Base-by-base conservation (phyloP, 2,797 vertebrate genomes). In the Meda fulgida region DNA sequence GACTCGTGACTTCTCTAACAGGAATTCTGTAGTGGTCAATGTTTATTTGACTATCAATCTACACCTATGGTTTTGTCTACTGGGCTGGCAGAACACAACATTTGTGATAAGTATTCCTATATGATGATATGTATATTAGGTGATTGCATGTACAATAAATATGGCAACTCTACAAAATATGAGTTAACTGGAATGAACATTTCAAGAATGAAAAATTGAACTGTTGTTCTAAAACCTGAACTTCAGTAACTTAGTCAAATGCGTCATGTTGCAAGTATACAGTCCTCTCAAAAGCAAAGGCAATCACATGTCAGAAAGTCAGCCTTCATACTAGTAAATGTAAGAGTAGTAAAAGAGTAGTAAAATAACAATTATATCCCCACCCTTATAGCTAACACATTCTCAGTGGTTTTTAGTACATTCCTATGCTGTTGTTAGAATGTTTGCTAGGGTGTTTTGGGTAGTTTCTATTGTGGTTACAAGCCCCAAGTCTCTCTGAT, bases 291-390 rank as follows among this genome's bases (percentile, higher is more conserved):
- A 36, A 76, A 70, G 34, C 51, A 63, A n/a, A 63, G 3, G 2
- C 26, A 66, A 51, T 67, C 63, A 51, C 29, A 36, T 70, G 79
- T 81, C 31, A 80, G 46, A 69, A 34, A 78, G 38, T 73, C 5
- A 75, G 13, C 46, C 26, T 31, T 53, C 43, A 14, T 10, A 66
- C 26, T 4, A 21, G 14, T 66, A 43, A 23, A 34, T 46, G 26
- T 48, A 46, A 46, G 23, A 63, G 55, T 38, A 40, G 40, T 72
- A 72, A 72, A 72, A 40, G 21, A 71, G 29, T 53, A 34, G 63
- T 48, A 51, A 29, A 51, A 38, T 46, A 67, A 80, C 60, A 51
- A 29, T 40, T 65, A 18, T 43, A 26, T 70, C 46, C 13, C 40
- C 43, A 53, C 21, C 65, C 43, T 53, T 69, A 51, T 13, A 80